Evolutionary conservation across 1,140 invertebrate genomes (phyloP), one percentile per base, ranked within the genome.

Genomic region (Oryzaephilus surinamensis): DNA sequence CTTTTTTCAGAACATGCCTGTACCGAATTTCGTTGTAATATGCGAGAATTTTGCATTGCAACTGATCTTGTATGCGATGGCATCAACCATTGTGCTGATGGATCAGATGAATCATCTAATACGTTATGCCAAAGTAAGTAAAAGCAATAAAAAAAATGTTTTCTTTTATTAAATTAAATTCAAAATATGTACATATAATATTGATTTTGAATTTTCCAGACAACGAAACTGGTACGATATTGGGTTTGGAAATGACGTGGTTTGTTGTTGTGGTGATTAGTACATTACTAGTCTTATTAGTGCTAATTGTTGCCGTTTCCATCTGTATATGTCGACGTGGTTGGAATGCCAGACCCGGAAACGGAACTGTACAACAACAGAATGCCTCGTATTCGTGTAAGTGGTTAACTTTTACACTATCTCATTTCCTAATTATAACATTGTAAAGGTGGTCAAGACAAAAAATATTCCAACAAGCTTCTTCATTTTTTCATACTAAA

Each of bases 81-180:
- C 18, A 79, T 93, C 43, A 86, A 89, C 64, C 89, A 95, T 60
- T 94, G 90, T 61, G 84, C 80, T n/a, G 88, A 93, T 63, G 84
- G 82, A 23, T 88, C 84, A 11, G 90, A 95, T 57, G 90, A 94
- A 65, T 77, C 79, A 35, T 74, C 81, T 43, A 79, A 77, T 38
- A 76, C 78, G 31, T 68, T 81, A 32, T 92, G 88, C 67, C 76
- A 80, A 58, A 84, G 87, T 91, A 68, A 79, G 77, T 74, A 20
- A 19, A 16, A 12, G 13, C 23, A 21, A 21, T 35, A 26, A 12
- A 10, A 12, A 13, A 21, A 23, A 32, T 20, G 32, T 10, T 4
- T 33, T 33, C 10, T 33, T 11, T 33, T 33, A 21, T 18, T 19
- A 32, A 19, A 14, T 34, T 14, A n/a, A n/a, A n/a, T n/a, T n/a